These are phyloP conservation scores for Heliconius aoede DNA, from an alignment of 2,888 invertebrate genomes.

Conservation along the genomic window DNA sequence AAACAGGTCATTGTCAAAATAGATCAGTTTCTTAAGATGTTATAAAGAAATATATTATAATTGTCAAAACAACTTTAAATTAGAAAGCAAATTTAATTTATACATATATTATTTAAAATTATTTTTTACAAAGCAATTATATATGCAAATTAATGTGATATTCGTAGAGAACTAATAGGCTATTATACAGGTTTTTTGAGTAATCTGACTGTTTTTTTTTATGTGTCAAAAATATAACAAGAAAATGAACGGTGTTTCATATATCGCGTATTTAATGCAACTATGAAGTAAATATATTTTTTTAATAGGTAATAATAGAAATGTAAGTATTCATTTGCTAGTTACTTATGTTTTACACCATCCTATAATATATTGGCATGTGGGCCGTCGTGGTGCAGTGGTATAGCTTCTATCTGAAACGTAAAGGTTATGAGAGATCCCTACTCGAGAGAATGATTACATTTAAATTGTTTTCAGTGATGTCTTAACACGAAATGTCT, in stretches of 20 bases:
- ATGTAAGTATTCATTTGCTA: too few species aligned
- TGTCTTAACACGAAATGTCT: background rate
- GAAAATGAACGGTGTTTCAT: too few species aligned
- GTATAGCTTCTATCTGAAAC: too few species aligned
- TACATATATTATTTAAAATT: background rate
- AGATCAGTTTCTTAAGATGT: slow-evolving; percentile 1
- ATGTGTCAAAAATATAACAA: background rate
- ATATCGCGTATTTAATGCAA: too few species aligned
- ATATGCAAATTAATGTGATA: slow-evolving; percentile 9
- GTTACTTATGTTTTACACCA: too few species aligned
- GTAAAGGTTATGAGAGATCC: too few species aligned
- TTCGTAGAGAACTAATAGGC: slow-evolving; percentile 1
- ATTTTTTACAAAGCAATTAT: background rate
- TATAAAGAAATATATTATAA: background rate
- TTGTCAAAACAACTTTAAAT: slow-evolving; percentile 11
- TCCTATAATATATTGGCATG: too few species aligned
- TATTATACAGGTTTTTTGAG: slow-evolving; percentile 12
- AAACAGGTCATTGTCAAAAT: slow-evolving; percentile 23
- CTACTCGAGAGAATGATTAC: too few species aligned
- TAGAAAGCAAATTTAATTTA: slow-evolving; percentile 18
- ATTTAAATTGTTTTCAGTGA: too few species aligned
- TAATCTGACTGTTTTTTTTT: slow-evolving; percentile 7
- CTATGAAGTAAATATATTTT: too few species aligned
- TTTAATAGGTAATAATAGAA: too few species aligned
- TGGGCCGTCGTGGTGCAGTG: too few species aligned